Base-by-base conservation (phyloP, 1,140 invertebrate species). In the Anastrepha ludens region DNA sequence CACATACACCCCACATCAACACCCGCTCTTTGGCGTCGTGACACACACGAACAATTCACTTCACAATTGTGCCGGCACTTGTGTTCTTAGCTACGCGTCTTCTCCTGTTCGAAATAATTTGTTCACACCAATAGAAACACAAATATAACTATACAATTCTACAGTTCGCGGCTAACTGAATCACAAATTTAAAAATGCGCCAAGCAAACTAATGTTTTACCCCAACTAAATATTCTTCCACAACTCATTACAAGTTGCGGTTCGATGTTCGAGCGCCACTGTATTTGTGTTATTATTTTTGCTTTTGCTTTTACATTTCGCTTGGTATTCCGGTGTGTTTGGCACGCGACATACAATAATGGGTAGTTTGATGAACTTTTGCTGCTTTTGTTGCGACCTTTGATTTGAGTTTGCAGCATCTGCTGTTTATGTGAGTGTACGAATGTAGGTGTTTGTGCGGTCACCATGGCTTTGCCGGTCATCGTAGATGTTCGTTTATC, bases 161-260 rank as follows among this genome's bases (percentile, higher is more conserved):
- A 81, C 47, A 55, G n/a, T 81, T 50, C 74, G 74, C 74, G 74
- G n/a, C 20, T 55, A 81, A 81, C 74, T 81, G 74, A 81, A 55
- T 81, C 74, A 81, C 74, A 81, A 81, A 81, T 81, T 81, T 6
- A 29, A 20, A 55, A 81, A 55, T 39, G 74, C 47, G 50, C 74
- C 74, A 55, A 81, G 74, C 47, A 81, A 81, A 29, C 47, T 11
- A 74, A 8, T 13, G 1, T 29, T 29, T 29, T 13, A 62, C 60
- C 9, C 7, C 74, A 81, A 55, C 74, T 55, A 47, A 7, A 55
- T 20, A 5, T 81, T 20, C 47, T 55, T 20, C n/a, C 0, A 39
- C 29, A 67, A 67, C 29, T 6, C 50, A 55, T 1, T 11, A 2
- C 50, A 81, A n/a, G 74, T 81, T 81, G 74, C 47, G 20, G 74